Evolutionary conservation across 2,797 vertebrate genomes (phyloP).

Genomic region (Chiropotes sagulatus): DNA sequence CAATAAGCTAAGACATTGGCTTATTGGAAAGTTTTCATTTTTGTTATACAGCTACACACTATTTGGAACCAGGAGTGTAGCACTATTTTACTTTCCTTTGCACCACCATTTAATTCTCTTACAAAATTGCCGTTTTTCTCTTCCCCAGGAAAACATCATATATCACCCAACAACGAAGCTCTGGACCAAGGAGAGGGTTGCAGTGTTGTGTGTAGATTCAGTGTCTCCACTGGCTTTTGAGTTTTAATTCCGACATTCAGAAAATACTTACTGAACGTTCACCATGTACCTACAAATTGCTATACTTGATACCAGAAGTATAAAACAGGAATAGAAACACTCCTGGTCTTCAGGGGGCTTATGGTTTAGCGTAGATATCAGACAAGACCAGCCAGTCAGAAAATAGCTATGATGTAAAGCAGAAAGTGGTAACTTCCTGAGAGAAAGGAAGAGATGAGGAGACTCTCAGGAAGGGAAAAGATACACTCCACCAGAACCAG

Average conservation of each 20-base stretch:
- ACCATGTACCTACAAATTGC: neutral
- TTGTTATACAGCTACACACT: neutral
- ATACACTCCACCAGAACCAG: accelerated
- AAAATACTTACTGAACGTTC: neutral
- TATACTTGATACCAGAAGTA: neutral
- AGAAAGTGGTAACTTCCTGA: neutral
- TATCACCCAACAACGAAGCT: neutral
- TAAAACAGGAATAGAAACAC: neutral
- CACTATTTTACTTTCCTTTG: neutral
- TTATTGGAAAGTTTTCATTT: neutral
- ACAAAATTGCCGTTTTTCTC: neutral
- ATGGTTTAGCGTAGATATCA: neutral
- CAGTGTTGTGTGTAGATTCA: neutral
- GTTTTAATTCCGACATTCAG: slow-evolving; percentile 4
- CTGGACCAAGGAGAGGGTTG: neutral
- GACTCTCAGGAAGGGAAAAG: neutral
- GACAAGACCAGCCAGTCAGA: neutral
- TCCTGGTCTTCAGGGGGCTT: neutral
- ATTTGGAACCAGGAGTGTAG: neutral
- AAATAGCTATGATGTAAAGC: neutral
- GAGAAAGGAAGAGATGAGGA: neutral
- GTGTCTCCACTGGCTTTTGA: neutral
- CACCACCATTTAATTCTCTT: neutral
- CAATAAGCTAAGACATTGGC: neutral
- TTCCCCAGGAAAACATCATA: neutral